Conservation (phyloP, 1,140 invertebrate species). For the Drosophila nebulosa region DNA sequence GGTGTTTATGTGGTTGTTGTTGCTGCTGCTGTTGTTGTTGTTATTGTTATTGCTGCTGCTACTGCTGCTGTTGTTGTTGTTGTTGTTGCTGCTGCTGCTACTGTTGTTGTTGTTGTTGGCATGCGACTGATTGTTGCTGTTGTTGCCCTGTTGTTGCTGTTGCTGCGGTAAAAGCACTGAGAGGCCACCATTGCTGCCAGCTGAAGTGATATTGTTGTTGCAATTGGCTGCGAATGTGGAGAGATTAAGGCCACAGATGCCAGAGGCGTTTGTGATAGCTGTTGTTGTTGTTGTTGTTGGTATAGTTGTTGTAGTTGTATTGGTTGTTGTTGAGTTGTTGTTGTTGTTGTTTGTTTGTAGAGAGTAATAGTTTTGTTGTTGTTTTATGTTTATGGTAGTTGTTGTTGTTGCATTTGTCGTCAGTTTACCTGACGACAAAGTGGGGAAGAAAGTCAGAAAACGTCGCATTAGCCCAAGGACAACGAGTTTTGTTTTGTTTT, state of each 20-base stretch:
- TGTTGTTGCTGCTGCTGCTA: constrained; percentile 24
- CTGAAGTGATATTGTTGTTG: constrained; percentile 25
- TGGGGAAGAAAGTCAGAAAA: constrained; percentile 80
- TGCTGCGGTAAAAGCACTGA: constrained; percentile 24
- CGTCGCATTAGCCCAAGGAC: constrained; percentile 81
- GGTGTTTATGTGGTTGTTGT: constrained; percentile 40
- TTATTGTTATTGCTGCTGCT: constrained; percentile 18
- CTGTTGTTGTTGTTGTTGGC: constrained; percentile 24
- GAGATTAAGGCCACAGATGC: constrained; percentile 78
- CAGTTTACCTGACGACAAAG: constrained; percentile 81
- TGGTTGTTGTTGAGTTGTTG: constrained; percentile 24
- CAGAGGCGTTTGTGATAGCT: constrained; percentile 72
- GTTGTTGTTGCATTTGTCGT: constrained; percentile 79
- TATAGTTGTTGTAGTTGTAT: constrained; percentile 16
- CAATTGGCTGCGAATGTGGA: constrained; percentile 74
- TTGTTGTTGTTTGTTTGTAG: constrained; percentile 58
- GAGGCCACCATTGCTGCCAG: constrained; percentile 35
- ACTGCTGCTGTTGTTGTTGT: constrained; percentile 9
- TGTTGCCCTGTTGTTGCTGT: neutral
- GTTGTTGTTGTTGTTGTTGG: constrained; percentile 40
- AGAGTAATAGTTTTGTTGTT: constrained; percentile 53
- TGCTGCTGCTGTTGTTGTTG: constrained; percentile 28
- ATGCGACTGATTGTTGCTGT: constrained; percentile 4
- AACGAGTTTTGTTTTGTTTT: constrained; percentile 55
- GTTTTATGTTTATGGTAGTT: constrained; percentile 50